Evolutionary conservation across 2,797 vertebrate genomes (phyloP), one percentile per base, ranked within the genome.

Genomic region (Pseudomugil gertrudae): DNA sequence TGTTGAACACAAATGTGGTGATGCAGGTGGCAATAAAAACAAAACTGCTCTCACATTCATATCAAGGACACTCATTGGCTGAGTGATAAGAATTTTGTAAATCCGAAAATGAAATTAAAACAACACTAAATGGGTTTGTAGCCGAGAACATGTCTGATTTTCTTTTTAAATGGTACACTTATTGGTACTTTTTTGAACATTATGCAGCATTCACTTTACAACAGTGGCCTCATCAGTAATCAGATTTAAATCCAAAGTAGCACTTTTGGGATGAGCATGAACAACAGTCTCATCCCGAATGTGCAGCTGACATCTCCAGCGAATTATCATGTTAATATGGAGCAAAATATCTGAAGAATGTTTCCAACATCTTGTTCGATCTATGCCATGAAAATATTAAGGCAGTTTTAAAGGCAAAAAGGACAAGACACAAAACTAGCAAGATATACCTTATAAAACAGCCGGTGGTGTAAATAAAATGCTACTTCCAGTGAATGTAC

Each of bases 21-120:
- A 73, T 61, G 76, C 67, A 81, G 75, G 80, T 84, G 81, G 83
- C 78, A 73, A 72, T 75, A 74, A 77, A 87, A 81, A 83, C 72
- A 82, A 78, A 63, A 62, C n/a, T 36, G 35, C 40, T 78, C 81
- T 71, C 67, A 53, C 23, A 21, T 68, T 64, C 30, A 54, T 27
- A 57, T 76, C 80, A 84, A 80, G 78, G 81, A 76, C 82, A 72
- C 32, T 3, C 13, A 19, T 23, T 36, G 52, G 14, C 26, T 9
- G 33, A 36, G 43, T 40, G 24, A 57, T 15, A 65, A n/a, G 0
- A 14, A 69, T 14, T 32, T n/a, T 19, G 14, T 47, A 26, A 71
- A 21, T 52, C 5, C 43, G 43, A 76, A 33, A 21, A 52, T 51
- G 23, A 8, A 57, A 54, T 65, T 47, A 45, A 1, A 53, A 50